Evolutionary conservation across 2,113 vertebrate species (phyloP).

Genomic region (Chroicocephalus ridibundus): DNA sequence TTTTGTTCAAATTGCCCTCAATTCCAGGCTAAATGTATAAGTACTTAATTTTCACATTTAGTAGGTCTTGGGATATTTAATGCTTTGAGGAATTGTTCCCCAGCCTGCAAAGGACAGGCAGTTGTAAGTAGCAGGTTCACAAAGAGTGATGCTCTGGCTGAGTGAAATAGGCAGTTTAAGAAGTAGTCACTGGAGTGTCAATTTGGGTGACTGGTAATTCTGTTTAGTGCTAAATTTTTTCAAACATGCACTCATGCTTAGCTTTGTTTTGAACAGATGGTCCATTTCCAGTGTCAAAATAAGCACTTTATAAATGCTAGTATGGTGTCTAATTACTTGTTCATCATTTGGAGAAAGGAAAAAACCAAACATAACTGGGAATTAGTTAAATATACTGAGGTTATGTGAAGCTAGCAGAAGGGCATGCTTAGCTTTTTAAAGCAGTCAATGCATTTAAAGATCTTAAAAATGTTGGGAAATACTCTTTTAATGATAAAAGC

Average conservation of each 20-base stretch:
- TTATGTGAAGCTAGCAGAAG: background rate
- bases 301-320: background rate
- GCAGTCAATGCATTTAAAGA: background rate
- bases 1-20: background rate
- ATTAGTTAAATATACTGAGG: background rate
- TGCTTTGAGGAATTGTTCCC: background rate
- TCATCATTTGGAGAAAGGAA: background rate
- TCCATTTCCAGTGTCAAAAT: background rate
- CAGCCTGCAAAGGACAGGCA: background rate
- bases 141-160: background rate
- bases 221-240: background rate
- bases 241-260: fast-evolving
- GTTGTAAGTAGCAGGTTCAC: background rate
- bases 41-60: background rate
- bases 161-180: background rate
- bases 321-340: background rate
- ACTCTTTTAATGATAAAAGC: background rate
- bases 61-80: background rate
- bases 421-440: background rate
- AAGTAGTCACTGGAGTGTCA: background rate
- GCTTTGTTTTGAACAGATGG: background rate
- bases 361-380: background rate
- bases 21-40: background rate
- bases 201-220: background rate
- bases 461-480: background rate